phyloP scores from a whole-genome alignment of 2,888 invertebrate genomes.

The Drosophila kuntzei region DNA sequence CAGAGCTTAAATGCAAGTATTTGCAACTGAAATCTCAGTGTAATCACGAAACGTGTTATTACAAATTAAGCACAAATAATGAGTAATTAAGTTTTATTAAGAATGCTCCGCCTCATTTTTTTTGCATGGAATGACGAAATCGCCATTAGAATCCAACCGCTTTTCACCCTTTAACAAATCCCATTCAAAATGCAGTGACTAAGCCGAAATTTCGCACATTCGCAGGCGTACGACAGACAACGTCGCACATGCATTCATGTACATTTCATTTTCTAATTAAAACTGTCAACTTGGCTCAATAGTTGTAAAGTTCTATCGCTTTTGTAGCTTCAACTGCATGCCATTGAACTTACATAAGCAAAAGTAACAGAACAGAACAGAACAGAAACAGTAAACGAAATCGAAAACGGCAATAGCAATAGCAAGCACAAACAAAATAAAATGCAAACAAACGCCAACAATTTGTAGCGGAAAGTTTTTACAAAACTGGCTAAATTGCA shows the following conservation, averaged over 20 bases:
- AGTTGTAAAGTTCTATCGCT: conserved; percentile 11
- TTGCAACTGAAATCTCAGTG: conserved; percentile 41
- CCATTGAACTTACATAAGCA: conserved; percentile 79
- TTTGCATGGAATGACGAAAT: conserved; percentile 45
- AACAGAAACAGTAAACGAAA: conserved; percentile 34
- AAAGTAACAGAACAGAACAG: conserved; percentile 15
- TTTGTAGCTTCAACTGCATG: conserved; percentile 44
- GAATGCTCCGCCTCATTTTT: not conserved
- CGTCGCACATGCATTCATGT: conserved; percentile 41
- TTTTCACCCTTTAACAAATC: not conserved
- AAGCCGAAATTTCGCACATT: conserved; percentile 43
- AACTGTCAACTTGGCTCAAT: conserved; percentile 33
- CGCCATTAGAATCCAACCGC: not conserved
- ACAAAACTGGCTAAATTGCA: conserved; percentile 61
- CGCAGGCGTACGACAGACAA: conserved; percentile 38
- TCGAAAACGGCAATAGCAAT: conserved; percentile 50
- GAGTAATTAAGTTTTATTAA: conserved; percentile 22
- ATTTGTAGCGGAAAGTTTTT: conserved; percentile 73
- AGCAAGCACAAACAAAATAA: conserved; percentile 35
- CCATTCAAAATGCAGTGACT: conserved; percentile 25
- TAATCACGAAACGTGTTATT: conserved; percentile 41
- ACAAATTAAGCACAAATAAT: conserved; percentile 22
- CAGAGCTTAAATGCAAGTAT: conserved; percentile 6
- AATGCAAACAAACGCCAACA: conserved; percentile 59
- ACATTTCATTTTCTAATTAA: conserved; percentile 55